phyloP scores from a whole-genome alignment of 2,888 invertebrate species.

The Caenorhabditis sp. region DNA sequence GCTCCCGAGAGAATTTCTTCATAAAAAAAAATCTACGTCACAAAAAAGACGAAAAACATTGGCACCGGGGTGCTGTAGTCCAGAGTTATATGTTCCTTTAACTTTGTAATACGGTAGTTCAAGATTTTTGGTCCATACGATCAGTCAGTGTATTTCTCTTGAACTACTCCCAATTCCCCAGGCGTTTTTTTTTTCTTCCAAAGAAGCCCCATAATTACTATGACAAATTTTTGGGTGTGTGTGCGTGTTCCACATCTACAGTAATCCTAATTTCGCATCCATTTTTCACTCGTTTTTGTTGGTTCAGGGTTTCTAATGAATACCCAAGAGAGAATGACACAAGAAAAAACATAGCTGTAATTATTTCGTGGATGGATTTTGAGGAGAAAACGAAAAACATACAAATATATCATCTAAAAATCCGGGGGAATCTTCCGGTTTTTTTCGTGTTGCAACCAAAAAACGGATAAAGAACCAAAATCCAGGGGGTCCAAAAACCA shows the following conservation, averaged over 20 bases:
- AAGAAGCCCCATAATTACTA: too few species aligned
- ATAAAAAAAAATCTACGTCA: too few species aligned
- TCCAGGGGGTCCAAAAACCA: not conserved
- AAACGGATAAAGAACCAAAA: not conserved
- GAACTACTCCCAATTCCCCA: too few species aligned
- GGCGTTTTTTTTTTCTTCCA: too few species aligned
- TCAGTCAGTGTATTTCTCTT: too few species aligned
- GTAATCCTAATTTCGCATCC: not conserved
- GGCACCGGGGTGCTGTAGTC: too few species aligned
- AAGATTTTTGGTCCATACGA: too few species aligned
- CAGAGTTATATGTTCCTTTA: too few species aligned
- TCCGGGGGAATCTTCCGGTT: constrained; percentile 2
- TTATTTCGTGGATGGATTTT: constrained; percentile 12
- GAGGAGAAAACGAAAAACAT: constrained; percentile 5
- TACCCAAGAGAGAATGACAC: constrained; percentile 3
- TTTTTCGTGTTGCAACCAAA: constrained; percentile 1
- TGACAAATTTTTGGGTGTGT: too few species aligned
- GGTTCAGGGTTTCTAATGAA: not conserved
- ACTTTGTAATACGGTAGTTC: too few species aligned
- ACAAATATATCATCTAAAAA: not conserved
- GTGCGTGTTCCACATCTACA: not conserved
- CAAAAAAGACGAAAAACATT: too few species aligned
- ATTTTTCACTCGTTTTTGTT: not conserved
- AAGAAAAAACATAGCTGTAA: not conserved
- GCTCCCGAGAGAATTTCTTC: too few species aligned